Evolutionary conservation across 1,140 invertebrate species (phyloP).

Genomic region (Proctacanthus coquilletti): DNA sequence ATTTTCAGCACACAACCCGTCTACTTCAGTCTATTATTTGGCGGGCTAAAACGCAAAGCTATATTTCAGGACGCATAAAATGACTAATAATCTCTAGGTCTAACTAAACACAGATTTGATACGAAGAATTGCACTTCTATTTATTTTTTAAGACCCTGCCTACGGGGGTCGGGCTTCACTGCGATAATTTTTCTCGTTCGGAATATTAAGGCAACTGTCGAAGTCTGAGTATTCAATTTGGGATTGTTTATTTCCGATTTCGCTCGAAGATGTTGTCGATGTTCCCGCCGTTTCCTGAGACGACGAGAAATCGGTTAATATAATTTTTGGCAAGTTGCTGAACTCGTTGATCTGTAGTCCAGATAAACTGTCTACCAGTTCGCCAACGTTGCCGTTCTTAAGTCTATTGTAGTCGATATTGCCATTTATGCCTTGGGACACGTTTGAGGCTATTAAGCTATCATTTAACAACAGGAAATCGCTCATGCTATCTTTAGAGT

Average conservation of each 20-base stretch:
- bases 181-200: not conserved
- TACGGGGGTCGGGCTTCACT: not conserved
- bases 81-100: too few species aligned
- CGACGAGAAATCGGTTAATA: not conserved
- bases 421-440: not conserved
- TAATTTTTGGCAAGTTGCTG: not conserved
- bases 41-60: too few species aligned
- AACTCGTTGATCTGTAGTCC: not conserved
- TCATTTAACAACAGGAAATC: not conserved
- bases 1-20: too few species aligned
- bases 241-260: not conserved
- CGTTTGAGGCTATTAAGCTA: not conserved
- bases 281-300: not conserved
- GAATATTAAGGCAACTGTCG: not conserved
- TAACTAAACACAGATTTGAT: too few species aligned
- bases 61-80: too few species aligned
- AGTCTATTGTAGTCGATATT: not conserved
- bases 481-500: not conserved
- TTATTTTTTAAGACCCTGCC: too few species aligned
- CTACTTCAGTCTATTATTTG: too few species aligned
- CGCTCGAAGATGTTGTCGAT: not conserved
- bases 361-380: not conserved
- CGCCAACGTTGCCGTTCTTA: not conserved
- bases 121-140: too few species aligned
- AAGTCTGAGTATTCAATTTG: not conserved